A percentile compares a stretch with the other conserved stretches of the same genome.
phyloP scores from a whole-genome alignment of 2,888 invertebrate species.

The Patella pellucida region DNA sequence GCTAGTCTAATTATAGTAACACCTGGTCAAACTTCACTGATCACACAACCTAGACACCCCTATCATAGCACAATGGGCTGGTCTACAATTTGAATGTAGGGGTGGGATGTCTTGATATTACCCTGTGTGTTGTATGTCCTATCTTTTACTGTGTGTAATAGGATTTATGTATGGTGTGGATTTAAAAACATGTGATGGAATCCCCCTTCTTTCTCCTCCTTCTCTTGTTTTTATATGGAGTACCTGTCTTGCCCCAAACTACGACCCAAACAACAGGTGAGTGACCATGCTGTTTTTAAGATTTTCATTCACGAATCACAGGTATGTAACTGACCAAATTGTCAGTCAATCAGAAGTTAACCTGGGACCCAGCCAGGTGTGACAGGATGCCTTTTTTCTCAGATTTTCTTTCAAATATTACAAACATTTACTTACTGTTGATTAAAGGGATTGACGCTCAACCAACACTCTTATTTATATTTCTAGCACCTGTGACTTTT shows the following conservation, averaged over 20 bases:
- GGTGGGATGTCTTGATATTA: neutral
- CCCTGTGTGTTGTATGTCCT: too few species aligned
- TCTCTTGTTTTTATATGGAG: neutral
- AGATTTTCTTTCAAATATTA: too few species aligned
- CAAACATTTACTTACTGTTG: too few species aligned
- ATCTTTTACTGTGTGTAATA: too few species aligned
- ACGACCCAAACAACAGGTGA: neutral
- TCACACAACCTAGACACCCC: neutral
- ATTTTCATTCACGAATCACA: too few species aligned
- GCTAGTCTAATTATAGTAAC: neutral
- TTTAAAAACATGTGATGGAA: neutral
- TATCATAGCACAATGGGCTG: neutral
- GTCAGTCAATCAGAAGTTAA: too few species aligned
- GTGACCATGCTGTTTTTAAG: too few species aligned
- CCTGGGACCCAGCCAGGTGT: neutral
- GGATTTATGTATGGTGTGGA: too few species aligned
- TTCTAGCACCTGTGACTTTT: too few species aligned
- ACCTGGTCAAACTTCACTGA: slow-evolving; percentile 5
- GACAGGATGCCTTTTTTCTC: neutral
- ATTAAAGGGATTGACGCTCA: too few species aligned
- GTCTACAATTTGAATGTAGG: neutral
- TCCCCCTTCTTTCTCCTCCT: neutral
- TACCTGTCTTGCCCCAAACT: neutral
- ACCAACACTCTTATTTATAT: too few species aligned
- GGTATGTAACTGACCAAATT: too few species aligned